Conservation (phyloP, 2,888 invertebrate genomes). For the Alloplasta piceator region DNA sequence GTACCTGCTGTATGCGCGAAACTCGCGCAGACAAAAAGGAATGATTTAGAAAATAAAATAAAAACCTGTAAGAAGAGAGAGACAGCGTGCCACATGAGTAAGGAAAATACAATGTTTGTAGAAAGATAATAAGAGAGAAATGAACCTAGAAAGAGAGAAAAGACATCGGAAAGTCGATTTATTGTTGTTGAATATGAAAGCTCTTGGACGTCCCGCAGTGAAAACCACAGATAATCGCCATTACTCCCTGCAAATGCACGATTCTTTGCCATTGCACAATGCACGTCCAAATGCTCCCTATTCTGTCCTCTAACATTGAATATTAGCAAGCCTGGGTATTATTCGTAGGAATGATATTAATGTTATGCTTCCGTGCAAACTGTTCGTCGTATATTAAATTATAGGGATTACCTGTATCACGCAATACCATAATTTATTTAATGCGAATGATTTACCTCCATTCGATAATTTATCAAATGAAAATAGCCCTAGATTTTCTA, state of each 20-base stretch:
- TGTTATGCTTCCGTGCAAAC: conserved; percentile 72
- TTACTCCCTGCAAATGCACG: conserved; percentile 53
- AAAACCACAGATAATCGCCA: conserved; percentile 55
- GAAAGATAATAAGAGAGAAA: conserved; percentile 1
- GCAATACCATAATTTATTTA: conserved; percentile 11
- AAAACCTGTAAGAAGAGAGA: conserved; percentile 21
- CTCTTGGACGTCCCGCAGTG: conserved; percentile 72
- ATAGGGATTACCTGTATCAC: conserved; percentile 38
- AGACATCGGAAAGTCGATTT: conserved; percentile 67
- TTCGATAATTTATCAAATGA: too few species aligned
- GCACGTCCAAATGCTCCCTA: conserved; percentile 71
- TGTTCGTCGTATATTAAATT: conserved; percentile 54
- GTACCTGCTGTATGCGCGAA: conserved; percentile 66
- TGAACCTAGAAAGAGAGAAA: conserved; percentile 39
- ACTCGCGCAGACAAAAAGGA: conserved; percentile 12
- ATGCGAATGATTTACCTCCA: not conserved
- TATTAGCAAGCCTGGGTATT: conserved; percentile 39
- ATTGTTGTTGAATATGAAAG: conserved; percentile 63
- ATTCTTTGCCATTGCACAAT: conserved; percentile 17
- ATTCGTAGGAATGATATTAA: conserved; percentile 74
- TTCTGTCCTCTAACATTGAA: conserved; percentile 62
- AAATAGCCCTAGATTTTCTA: too few species aligned
- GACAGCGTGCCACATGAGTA: conserved; percentile 9
- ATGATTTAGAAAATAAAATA: not conserved
- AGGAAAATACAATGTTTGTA: conserved; percentile 10